Evolutionary conservation across 2,888 invertebrate species (phyloP), one percentile per base, ranked within the genome.

Genomic region (Elysia crispata): DNA sequence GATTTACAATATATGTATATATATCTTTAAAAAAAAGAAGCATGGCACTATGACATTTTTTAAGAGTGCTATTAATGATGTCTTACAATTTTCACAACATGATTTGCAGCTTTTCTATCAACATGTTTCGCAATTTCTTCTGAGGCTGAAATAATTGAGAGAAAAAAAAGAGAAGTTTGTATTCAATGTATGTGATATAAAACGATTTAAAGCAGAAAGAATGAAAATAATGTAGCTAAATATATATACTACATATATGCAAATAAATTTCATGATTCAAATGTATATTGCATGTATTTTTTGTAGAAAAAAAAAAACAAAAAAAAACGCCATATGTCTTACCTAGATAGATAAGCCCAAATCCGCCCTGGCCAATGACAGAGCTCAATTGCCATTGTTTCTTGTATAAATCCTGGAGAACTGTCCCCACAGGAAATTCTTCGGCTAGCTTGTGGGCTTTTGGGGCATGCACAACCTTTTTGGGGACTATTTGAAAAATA

Each of bases 281-380:
- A n/a, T n/a, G n/a, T n/a, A n/a, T n/a, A n/a, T n/a, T n/a, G n/a
- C n/a, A n/a, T n/a, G n/a, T n/a, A n/a, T n/a, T n/a, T n/a, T n/a
- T n/a, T n/a, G n/a, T n/a, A n/a, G n/a, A n/a, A n/a, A n/a, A n/a
- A n/a, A n/a, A n/a, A n/a, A n/a, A n/a, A n/a, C n/a, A n/a, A n/a
- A n/a, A n/a, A n/a, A n/a, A n/a, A n/a, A n/a, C n/a, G n/a, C 20
- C 18, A n/a, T n/a, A n/a, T n/a, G 11, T 23, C n/a, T 57, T 25
- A 92, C 95, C 97, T 0, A 95, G 94, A 92, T 98, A 98, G 87
- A 98, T 97, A 91, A 97, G 96, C 0, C 98, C 98, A 91, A 98
- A 98, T 18, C 98, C 98, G 0, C 98, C 98, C 79, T 95, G 87
- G 30, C 98, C 98, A 82, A 98, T 96, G 0, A 97, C 95, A 20